Base-by-base conservation (phyloP, 2,113 vertebrate genomes). In the Gila orcuttii region DNA sequence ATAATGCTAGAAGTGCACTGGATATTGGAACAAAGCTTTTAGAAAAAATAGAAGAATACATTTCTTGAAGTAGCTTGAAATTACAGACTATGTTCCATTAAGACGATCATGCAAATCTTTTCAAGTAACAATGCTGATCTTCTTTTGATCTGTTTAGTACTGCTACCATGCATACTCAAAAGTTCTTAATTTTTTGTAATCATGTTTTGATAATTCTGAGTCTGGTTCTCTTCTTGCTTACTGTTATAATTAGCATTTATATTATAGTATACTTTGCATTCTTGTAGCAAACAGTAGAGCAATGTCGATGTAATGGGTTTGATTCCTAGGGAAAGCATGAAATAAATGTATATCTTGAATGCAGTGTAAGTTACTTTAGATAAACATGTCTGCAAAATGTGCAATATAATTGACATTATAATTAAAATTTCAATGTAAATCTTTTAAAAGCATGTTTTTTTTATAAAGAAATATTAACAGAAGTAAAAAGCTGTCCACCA, bases 391-490 rank as follows among this genome's bases (percentile, higher is more conserved):
- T 6, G 69, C 4, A 13, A 73, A 2, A 45, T 73, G 11, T n/a
- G 36, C 10, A 74, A 47, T 74, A 15, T 47, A 73, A 23, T 59
- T 78, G 2, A 21, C 75, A 8, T 13, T 36, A 23, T 0, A 78
- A 31, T 31, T 4, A 42, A 25, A 78, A 73, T 15, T 1, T 33
- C 28, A 45, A 0, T 55, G n/a, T 36, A 12, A 25, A n/a, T 88
- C 6, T 23, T 33, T 86, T 92, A 90, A 93, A 94, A 93, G 83
- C 86, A 88, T 85, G 90, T n/a, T n/a, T 4, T 90, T 91, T 94
- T 94, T 87, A 93, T 94, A 94, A 93, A 90, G 91, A 94, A 94
- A 93, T 90, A 93, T 94, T 94, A 93, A 93, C 94, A 94, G 93
- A 93, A 93, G 91, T 90, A 92, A 89, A 90, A 90, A 92, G 90